Evolutionary conservation across 2,113 vertebrate species (phyloP).

Genomic region (Carollia perspicillata): DNA sequence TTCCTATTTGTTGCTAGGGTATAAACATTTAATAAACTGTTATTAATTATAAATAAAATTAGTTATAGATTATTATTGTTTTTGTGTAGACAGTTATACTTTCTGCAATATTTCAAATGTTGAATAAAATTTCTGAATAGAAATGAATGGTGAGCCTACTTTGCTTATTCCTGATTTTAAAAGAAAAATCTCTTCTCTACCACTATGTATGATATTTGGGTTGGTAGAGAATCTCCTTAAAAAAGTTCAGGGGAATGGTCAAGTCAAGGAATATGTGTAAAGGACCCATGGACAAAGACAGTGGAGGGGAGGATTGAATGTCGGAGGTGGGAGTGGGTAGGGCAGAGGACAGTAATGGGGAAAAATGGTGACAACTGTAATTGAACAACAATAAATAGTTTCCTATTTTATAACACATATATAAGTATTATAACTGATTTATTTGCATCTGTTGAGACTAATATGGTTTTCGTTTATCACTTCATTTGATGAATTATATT

Average conservation of each 20-base stretch:
- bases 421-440: neutral
- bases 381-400: too few relatives aligned
- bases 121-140: neutral
- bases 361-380: too few relatives aligned
- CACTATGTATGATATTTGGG: neutral
- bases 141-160: neutral
- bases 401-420: neutral
- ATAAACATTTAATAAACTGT: neutral
- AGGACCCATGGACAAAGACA: too few relatives aligned
- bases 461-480: neutral
- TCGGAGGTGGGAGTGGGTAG: too few relatives aligned
- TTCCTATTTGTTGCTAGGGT: neutral
- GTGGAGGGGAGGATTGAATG: too few relatives aligned
- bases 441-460: neutral
- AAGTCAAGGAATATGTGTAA: too few relatives aligned
- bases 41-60: neutral
- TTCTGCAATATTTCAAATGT: neutral
- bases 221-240: neutral
- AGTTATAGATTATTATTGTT: neutral
- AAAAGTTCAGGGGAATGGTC: neutral
- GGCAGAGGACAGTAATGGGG: too few relatives aligned
- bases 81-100: neutral
- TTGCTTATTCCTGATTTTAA: neutral
- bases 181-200: neutral
- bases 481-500: neutral